Percentiles rank a stretch among this genome's conserved stretches.
Evolutionary conservation across 2,113 vertebrate species (phyloP).

Genomic region (Nesoenas mayeri): DNA sequence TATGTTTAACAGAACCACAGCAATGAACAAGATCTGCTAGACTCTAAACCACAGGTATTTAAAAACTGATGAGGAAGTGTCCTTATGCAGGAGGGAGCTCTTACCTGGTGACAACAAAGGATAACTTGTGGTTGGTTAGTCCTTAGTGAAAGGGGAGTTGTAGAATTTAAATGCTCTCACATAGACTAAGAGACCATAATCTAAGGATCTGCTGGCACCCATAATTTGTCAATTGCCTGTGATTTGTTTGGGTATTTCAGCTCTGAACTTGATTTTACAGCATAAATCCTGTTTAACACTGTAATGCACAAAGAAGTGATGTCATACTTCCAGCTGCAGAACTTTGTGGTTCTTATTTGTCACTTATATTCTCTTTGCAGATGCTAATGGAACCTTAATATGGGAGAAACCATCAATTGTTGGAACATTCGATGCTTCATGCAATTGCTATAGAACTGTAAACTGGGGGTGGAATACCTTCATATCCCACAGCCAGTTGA

Average conservation of each 20-base stretch:
- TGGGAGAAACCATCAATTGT: slow-evolving; percentile 82
- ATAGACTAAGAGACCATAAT: not conserved
- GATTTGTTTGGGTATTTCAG: not conserved
- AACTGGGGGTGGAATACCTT: slow-evolving; percentile 79
- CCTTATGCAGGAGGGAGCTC: not conserved
- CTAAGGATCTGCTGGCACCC: not conserved
- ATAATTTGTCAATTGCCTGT: not conserved
- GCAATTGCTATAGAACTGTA: slow-evolving; percentile 66
- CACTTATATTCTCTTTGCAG: slow-evolving; percentile 48
- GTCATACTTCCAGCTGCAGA: not conserved
- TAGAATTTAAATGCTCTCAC: not conserved
- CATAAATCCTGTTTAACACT: not conserved
- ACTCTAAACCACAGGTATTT: not conserved
- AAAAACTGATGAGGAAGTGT: not conserved
- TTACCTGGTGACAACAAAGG: not conserved
- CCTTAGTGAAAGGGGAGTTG: not conserved
- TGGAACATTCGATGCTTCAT: slow-evolving; percentile 71
- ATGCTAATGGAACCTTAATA: not conserved
- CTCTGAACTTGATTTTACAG: not conserved
- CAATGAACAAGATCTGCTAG: not conserved
- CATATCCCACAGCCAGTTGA: slow-evolving; percentile 82
- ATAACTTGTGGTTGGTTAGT: not conserved
- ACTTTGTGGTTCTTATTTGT: not conserved
- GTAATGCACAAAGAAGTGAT: not conserved
- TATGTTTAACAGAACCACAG: not conserved